phyloP scores from a whole-genome alignment of 2,797 vertebrate species.

The Poeciliopsis gracilis region DNA sequence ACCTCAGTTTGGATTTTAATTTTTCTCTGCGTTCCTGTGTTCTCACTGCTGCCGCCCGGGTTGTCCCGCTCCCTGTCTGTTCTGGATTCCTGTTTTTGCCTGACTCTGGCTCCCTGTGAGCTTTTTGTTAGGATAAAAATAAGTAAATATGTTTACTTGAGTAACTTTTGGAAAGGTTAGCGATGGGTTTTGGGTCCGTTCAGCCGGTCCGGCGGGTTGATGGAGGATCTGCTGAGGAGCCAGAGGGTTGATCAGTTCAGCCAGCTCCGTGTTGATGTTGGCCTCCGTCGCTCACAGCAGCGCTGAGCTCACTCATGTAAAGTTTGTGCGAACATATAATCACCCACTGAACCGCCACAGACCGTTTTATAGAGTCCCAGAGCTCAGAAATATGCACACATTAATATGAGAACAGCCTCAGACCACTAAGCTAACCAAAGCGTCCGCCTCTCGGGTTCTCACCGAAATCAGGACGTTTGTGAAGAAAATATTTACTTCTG shows the following conservation, averaged over 20 bases:
- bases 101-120: too few species aligned
- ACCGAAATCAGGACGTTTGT: background rate
- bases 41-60: too few species aligned
- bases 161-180: too few species aligned
- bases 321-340: slow-evolving; percentile 79
- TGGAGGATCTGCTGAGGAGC: slow-evolving; percentile 38
- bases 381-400: slow-evolving; percentile 43
- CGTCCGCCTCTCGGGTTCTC: slow-evolving; percentile 1
- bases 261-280: slow-evolving; percentile 59
- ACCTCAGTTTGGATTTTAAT: too few species aligned
- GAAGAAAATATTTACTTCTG: background rate
- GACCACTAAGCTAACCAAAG: slow-evolving; percentile 26
- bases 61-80: too few species aligned
- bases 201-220: background rate
- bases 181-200: too few species aligned
- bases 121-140: too few species aligned
- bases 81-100: too few species aligned
- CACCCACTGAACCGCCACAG: slow-evolving; percentile 60
- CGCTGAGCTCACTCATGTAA: slow-evolving; percentile 81
- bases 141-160: too few species aligned
- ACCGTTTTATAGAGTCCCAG: slow-evolving; percentile 68
- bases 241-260: slow-evolving; percentile 50
- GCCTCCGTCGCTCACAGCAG: slow-evolving; percentile 40
- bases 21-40: too few species aligned
- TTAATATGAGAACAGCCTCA: slow-evolving; percentile 20